Evolutionary conservation across 2,113 vertebrate genomes (phyloP), one percentile per base, ranked within the genome.

Genomic region (Catharus bicknelli): DNA sequence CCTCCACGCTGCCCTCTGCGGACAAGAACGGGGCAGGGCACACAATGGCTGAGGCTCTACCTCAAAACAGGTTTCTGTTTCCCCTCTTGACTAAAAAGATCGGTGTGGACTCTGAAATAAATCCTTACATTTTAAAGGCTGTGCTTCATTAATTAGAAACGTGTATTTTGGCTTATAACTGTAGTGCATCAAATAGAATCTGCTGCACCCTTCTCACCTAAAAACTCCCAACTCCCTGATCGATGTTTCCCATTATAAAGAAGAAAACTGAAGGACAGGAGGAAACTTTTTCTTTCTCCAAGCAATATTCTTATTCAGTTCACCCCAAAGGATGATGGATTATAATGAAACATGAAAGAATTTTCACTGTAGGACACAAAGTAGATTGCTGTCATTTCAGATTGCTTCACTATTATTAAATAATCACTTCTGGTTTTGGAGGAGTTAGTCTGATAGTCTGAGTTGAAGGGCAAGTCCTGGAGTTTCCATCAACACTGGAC

Each of bases 31-130:
- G 30, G 32, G 26, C 50, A 80, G 38, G 19, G 59, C 69, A 23
- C 50, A 38, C 38, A 42, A 2, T 2, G 16, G 43, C 42, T 9
- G 13, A 17, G 3, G 4, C 9, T 27, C 17, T 1, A 26, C 17
- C 73, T 7, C 38, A 8, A 3, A 57, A 18, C 1, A 10, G 4
- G 6, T 22, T 55, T 42, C n/a, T 7, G 9, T 61, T 81, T 64
- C 18, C 22, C 67, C 30, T 42, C 72, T 27, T 40, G 16, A n/a
- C 34, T 59, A 25, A 64, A 29, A 43, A 43, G 4, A 68, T 21
- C 2, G 4, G 15, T 5, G 4, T n/a, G 20, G 18, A 55, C 3
- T 43, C 45, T 61, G 58, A 70, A 86, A 73, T 18, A 76, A 88
- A 76, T 20, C 14, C 32, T 47, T 36, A 17, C 8, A 32, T n/a